These are phyloP conservation scores for Dicyrtoma fusca DNA, from an alignment of 2,888 invertebrate genomes.

Conservation along the genomic window DNA sequence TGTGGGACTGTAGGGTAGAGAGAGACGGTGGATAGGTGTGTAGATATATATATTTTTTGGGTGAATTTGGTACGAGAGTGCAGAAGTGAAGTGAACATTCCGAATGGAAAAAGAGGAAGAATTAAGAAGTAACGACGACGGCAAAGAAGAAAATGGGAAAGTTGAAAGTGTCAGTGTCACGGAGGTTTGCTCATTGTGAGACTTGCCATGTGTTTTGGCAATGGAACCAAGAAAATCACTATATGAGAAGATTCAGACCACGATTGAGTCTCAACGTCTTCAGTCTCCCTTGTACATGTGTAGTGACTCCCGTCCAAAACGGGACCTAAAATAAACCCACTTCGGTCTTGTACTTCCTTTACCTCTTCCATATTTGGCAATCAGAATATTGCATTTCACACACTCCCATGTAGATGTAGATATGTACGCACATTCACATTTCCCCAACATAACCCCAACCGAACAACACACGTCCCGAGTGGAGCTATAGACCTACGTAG, in stretches of 20 bases:
- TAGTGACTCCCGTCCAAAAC: slow-evolving; percentile 38
- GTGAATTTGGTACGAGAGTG: too few relatives aligned
- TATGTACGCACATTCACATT: not conserved
- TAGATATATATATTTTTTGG: too few relatives aligned
- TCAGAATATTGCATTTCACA: slow-evolving; percentile 49
- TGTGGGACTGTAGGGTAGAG: too few relatives aligned
- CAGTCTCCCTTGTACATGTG: not conserved
- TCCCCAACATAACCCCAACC: too few relatives aligned
- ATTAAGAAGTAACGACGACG: slow-evolving; percentile 16
- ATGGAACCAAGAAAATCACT: slow-evolving; percentile 32
- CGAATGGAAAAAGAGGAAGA: slow-evolving; percentile 8
- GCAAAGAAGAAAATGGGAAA: slow-evolving; percentile 26
- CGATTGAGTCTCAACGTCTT: slow-evolving; percentile 20
- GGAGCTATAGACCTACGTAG: too few relatives aligned
- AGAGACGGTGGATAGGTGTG: too few relatives aligned
- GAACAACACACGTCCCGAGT: too few relatives aligned
- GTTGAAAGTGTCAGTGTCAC: slow-evolving; percentile 36
- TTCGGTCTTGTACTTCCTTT: slow-evolving; percentile 45
- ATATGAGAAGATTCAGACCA: slow-evolving; percentile 25
- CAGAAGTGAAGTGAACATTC: not conserved
- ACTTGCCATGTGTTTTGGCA: slow-evolving; percentile 38
- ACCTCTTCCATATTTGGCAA: slow-evolving; percentile 48
- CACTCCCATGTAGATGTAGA: not conserved
- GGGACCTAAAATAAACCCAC: slow-evolving; percentile 50
- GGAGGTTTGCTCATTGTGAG: slow-evolving; percentile 35